Percentiles rank a stretch among this genome's conserved stretches.
These are phyloP conservation scores for Triplophysa dalaica DNA, from an alignment of 2,113 vertebrate species.

Conservation along the genomic window DNA sequence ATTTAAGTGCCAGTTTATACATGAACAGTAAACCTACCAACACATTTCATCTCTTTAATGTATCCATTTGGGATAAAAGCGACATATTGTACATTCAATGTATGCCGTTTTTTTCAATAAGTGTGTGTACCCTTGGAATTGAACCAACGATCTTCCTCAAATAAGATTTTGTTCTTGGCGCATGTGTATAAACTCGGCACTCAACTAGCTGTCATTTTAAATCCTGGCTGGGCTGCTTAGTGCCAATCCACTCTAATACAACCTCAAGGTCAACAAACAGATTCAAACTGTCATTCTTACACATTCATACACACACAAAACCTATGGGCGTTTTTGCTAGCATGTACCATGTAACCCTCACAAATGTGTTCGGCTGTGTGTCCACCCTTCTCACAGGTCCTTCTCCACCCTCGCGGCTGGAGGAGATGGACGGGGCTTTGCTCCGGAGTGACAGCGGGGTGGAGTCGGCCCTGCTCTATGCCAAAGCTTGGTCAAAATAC, in stretches of 20 bases:
- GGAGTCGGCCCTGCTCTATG: slow-evolving; percentile 90
- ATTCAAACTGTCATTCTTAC: slow-evolving; percentile 62
- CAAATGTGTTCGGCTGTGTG: slow-evolving; percentile 52
- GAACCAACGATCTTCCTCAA: neutral
- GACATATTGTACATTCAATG: neutral
- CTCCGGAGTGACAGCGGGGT: slow-evolving; percentile 85
- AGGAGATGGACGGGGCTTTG: slow-evolving; percentile 85
- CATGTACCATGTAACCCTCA: slow-evolving; percentile 60
- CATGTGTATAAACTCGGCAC: slow-evolving; percentile 6
- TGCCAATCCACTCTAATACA: slow-evolving; percentile 72
- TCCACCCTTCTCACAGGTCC: slow-evolving; percentile 75
- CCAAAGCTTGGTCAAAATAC: slow-evolving; percentile 97
- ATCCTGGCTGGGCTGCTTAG: slow-evolving; percentile 68
- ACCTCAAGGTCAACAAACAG: slow-evolving; percentile 68
- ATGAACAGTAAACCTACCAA: no score
- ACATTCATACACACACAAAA: slow-evolving; percentile 12
- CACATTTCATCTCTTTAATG: no score
- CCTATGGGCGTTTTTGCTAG: neutral
- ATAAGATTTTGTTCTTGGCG: neutral
- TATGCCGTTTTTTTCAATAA: no score
- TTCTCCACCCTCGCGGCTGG: slow-evolving; percentile 76
- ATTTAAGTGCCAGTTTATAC: no score
- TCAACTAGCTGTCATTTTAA: slow-evolving; percentile 11
- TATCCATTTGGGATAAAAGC: neutral
- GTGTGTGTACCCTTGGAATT: no score